phyloP scores from a whole-genome alignment of 2,888 invertebrate species.

The Dendrolimus pini region DNA sequence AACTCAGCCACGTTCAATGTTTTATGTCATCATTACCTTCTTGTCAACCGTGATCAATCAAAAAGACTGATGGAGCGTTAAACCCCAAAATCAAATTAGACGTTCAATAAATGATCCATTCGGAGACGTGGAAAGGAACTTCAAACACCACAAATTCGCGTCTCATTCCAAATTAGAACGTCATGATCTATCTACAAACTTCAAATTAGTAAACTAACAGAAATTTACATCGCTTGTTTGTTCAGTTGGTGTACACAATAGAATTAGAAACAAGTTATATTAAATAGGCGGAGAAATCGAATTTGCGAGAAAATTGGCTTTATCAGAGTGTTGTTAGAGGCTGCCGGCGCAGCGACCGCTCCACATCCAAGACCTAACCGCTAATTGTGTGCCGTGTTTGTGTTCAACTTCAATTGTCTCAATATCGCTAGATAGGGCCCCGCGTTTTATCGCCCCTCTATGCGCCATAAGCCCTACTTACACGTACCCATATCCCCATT shows the following conservation, averaged over 20 bases:
- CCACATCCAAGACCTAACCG: constrained; percentile 36
- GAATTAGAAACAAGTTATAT: constrained; percentile 45
- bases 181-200: constrained; percentile 33
- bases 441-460: constrained; percentile 32
- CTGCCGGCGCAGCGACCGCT: constrained; percentile 14
- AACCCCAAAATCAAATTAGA: constrained; percentile 13
- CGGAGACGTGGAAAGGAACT: neutral
- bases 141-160: constrained; percentile 12
- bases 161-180: constrained; percentile 17
- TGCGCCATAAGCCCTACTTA: constrained; percentile 44
- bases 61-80: constrained; percentile 12
- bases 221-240: constrained; percentile 47
- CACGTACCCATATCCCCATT: constrained; percentile 39
- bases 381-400: constrained; percentile 48
- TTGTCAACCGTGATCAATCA: constrained; percentile 12
- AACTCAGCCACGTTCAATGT: too few relatives aligned
- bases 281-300: constrained; percentile 44
- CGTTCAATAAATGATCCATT: constrained; percentile 13
- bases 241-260: constrained; percentile 43
- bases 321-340: constrained; percentile 44
- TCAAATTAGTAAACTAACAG: constrained; percentile 44
- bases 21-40: too few relatives aligned
- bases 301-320: constrained; percentile 44
- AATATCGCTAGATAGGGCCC: constrained; percentile 35
- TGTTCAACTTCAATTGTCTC: constrained; percentile 41